Evolutionary conservation across 2,113 vertebrate species (phyloP).

Genomic region (Urocynchramus pylzowi): DNA sequence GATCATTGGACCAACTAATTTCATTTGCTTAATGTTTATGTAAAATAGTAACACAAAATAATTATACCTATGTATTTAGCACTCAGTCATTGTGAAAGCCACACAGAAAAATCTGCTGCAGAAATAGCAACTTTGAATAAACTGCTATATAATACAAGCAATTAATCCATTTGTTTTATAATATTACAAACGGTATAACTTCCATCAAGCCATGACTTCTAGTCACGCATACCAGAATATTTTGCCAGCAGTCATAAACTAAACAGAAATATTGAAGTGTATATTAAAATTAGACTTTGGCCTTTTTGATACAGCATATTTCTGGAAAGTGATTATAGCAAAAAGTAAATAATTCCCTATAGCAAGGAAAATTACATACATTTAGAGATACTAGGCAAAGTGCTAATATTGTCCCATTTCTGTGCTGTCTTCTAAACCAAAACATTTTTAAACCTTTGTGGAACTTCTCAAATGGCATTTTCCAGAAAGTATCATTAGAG

Average conservation of each 20-base stretch:
- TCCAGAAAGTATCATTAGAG: neutral
- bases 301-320: slow-evolving; percentile 7
- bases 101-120: neutral
- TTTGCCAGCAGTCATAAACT: slow-evolving; percentile 31
- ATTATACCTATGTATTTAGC: neutral
- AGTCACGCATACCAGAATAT: neutral
- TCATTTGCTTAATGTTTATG: neutral
- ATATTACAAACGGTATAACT: slow-evolving; percentile 20
- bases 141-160: neutral
- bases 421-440: neutral
- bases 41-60: neutral
- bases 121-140: slow-evolving; percentile 7
- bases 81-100: neutral
- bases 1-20: neutral
- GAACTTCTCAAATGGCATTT: neutral
- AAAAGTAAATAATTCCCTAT: neutral
- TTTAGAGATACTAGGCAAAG: neutral
- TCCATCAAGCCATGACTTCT: neutral
- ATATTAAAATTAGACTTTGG: neutral
- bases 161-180: neutral
- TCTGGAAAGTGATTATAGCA: slow-evolving; percentile 19
- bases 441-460: neutral
- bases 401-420: neutral
- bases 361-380: neutral
- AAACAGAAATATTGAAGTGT: neutral